Evolutionary conservation across 2,797 vertebrate species (phyloP), one percentile per base, ranked within the genome.

Genomic region (Oophaga sylvatica): DNA sequence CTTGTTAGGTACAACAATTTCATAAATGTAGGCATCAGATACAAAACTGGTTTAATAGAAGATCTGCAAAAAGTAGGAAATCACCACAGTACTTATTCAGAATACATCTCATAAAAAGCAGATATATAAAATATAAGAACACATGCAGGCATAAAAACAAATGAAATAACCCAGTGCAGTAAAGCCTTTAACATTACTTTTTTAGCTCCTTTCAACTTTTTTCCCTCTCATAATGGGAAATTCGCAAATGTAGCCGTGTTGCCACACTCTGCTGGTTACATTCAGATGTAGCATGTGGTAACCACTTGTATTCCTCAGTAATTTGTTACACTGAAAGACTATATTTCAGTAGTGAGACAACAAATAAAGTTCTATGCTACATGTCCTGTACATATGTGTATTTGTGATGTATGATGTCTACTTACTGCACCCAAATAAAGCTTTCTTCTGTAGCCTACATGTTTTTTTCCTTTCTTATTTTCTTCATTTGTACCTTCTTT

Each of bases 101-200:
- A 67, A 70, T 59, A 60, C 85, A 59, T 56, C 48, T 79, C 71
- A 62, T 81, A 87, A 71, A 81, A 53, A 29, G 13, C 70, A 59
- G 68, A 70, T 22, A 56, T 59, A 81, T 70, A 60, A 87, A 83
- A 83, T 70, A 56, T 62, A 22, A 56, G 26, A 83, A 83, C 87
- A 87, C 62, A 82, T 87, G 81, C 31, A 48, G 31, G 26, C 63
- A 85, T 84, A 84, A 88, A 84, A 88, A 80, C 71, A 87, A 77
- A 83, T 78, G 73, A 87, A 87, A 88, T 84, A 80, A 65, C 56
- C 10, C 45, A 84, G 84, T 80, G 57, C 71, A 45, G 35, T 70
- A 73, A 80, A 84, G 56, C 75, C 65, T 53, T 41, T 31, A 88
- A 80, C 77, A 84, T 57, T 17, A 78, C 60, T 83, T 70, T 60